Conservation (phyloP, 2,113 vertebrate species). For the mouse (Mus musculus) region DNA sequence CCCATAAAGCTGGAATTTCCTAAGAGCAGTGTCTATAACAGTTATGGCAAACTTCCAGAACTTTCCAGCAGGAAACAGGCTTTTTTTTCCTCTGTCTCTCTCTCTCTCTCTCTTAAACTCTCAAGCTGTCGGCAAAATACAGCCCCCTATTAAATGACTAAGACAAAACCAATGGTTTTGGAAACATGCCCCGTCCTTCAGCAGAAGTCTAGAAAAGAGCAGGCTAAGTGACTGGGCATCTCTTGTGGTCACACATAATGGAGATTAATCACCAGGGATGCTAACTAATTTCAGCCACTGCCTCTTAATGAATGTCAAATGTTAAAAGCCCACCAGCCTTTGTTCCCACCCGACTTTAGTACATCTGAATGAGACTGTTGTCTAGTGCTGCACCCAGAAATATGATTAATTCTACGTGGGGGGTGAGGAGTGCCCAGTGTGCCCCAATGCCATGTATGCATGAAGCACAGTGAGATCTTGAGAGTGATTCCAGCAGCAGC, state of each 20-base stretch:
- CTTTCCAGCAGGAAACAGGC: slow-evolving; percentile 51
- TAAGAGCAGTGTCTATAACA: slow-evolving; percentile 66
- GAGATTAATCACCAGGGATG: slow-evolving; percentile 72
- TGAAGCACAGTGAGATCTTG: background rate
- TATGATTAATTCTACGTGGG: slow-evolving; percentile 60
- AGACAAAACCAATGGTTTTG: slow-evolving; percentile 79
- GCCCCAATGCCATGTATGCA: background rate
- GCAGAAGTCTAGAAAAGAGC: slow-evolving; percentile 63
- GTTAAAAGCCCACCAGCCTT: slow-evolving; percentile 51
- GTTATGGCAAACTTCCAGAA: slow-evolving; percentile 75
- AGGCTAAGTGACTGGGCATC: slow-evolving; percentile 58
- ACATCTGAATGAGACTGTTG: slow-evolving; percentile 5
- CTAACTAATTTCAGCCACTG: slow-evolving; percentile 67
- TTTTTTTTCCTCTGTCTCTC: slow-evolving; percentile 21
- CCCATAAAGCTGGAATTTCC: slow-evolving; percentile 61
- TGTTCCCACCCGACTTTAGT: background rate
- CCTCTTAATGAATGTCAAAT: slow-evolving; percentile 71
- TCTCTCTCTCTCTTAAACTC: slow-evolving; percentile 57
- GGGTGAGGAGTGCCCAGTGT: background rate
- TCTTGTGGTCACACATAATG: slow-evolving; percentile 61
- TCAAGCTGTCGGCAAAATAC: slow-evolving; percentile 79
- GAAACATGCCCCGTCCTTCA: slow-evolving; percentile 62
- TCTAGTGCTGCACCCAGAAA: slow-evolving; percentile 12
- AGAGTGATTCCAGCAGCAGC: background rate
- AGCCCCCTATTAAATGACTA: slow-evolving; percentile 76